Conservation (phyloP, 2,888 invertebrate genomes). For the Calameuta pallipes region DNA sequence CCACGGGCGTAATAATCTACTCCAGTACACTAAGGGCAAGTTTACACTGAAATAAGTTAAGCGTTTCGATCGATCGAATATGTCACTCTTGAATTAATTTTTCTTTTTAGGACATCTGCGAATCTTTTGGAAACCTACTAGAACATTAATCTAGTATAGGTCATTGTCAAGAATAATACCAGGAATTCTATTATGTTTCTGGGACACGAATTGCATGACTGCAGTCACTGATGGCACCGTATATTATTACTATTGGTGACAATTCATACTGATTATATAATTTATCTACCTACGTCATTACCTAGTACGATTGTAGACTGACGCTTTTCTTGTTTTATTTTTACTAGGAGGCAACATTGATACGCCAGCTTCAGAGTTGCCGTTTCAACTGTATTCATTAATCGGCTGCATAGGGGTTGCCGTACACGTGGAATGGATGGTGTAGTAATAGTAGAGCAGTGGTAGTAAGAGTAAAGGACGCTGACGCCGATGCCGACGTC, state of each 20-base stretch:
- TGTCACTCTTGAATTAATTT: not conserved
- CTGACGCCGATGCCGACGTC: conserved; percentile 21
- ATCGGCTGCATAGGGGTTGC: conserved; percentile 36
- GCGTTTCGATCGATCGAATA: not conserved
- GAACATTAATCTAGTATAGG: not conserved
- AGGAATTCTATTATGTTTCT: not conserved
- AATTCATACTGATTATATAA: not conserved
- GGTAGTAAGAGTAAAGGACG: conserved; percentile 8
- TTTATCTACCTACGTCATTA: not conserved
- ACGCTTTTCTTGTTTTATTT: not conserved
- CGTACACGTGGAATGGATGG: conserved; percentile 23
- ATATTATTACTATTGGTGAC: not conserved
- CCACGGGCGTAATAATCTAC: not conserved
- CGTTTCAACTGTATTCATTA: conserved; percentile 32
- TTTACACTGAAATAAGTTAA: not conserved
- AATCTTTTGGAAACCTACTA: not conserved
- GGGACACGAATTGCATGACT: not conserved
- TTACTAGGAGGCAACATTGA: conserved; percentile 10
- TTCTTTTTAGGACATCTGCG: not conserved
- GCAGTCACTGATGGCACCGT: not conserved
- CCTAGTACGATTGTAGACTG: not conserved
- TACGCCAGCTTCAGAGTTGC: not conserved
- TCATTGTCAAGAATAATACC: not conserved
- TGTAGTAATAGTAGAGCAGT: conserved; percentile 30
- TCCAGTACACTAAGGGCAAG: not conserved